Conservation (phyloP, 2,888 invertebrate genomes). For the Amphipyra berbera region DNA sequence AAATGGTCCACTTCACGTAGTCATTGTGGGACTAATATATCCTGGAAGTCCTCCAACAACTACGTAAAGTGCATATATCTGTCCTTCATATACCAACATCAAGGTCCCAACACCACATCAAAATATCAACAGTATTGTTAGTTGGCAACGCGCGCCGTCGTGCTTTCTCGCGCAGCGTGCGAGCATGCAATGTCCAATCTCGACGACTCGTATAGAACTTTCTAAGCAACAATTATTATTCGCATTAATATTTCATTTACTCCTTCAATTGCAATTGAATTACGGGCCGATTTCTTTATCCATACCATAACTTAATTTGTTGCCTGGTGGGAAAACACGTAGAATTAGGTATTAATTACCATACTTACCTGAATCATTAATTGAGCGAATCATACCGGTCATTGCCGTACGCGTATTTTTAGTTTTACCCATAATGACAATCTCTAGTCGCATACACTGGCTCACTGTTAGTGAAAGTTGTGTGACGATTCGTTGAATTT, state of each 20-base stretch:
- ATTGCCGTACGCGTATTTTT: conserved; percentile 43
- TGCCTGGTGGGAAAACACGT: conserved; percentile 17
- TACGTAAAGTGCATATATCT: no score
- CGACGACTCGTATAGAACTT: conserved; percentile 84
- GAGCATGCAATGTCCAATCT: conserved; percentile 88
- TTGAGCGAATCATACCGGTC: conserved; percentile 21
- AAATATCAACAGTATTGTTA: conserved; percentile 40
- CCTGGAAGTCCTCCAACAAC: no score
- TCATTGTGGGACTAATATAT: neutral
- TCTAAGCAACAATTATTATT: conserved; percentile 89
- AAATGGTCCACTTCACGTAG: neutral
- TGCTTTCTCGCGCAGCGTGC: conserved; percentile 89
- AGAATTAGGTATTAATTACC: conserved; percentile 13
- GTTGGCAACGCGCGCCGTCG: conserved; percentile 67
- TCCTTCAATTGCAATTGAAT: conserved; percentile 76
- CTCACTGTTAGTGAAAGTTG: conserved; percentile 85
- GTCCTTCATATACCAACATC: conserved; percentile 22
- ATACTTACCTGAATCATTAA: conserved; percentile 15
- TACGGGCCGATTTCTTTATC: conserved; percentile 60
- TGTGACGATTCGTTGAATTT: conserved; percentile 86
- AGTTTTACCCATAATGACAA: conserved; percentile 59
- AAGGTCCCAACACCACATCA: conserved; percentile 47
- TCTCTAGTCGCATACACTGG: conserved; percentile 67
- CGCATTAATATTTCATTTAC: conserved; percentile 88
- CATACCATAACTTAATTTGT: conserved; percentile 42